A percentile compares a stretch with the other conserved stretches of the same genome.
These are phyloP conservation scores for Eristalis pertinax DNA, from an alignment of 2,888 invertebrate genomes.

Conservation along the genomic window DNA sequence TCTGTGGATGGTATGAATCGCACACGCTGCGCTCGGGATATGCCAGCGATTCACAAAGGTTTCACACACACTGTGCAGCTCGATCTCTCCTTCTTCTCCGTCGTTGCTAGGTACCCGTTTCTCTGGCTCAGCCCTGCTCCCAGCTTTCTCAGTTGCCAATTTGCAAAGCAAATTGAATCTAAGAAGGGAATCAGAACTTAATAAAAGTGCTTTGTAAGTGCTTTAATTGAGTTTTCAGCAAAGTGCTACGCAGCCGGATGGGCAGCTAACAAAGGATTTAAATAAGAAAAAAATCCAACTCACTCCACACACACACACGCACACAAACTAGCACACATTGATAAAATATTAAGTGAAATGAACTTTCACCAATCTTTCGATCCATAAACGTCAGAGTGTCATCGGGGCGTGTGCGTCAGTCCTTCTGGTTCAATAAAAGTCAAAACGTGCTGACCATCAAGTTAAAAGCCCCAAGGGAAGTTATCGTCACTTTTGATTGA, in stretches of 20 bases:
- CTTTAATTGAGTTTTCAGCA: slow-evolving; percentile 69
- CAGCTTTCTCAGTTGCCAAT: slow-evolving; percentile 50
- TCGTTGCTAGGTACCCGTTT: not conserved
- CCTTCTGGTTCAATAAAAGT: slow-evolving; percentile 58
- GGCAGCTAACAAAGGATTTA: slow-evolving; percentile 60
- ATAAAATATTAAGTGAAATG: slow-evolving; percentile 40
- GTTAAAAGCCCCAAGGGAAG: slow-evolving; percentile 45
- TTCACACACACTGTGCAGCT: not conserved
- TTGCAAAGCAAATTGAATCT: slow-evolving; percentile 70
- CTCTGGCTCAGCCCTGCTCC: slow-evolving; percentile 9
- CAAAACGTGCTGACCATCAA: slow-evolving; percentile 43
- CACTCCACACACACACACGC: not conserved
- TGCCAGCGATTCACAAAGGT: slow-evolving; percentile 28
- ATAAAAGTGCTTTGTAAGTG: slow-evolving; percentile 70
- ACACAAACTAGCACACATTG: not conserved
- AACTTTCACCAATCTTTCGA: slow-evolving; percentile 29
- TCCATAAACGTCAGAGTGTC: slow-evolving; percentile 36
- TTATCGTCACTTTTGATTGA: slow-evolving; percentile 51
- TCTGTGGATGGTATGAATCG: slow-evolving; percentile 61
- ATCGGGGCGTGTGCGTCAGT: slow-evolving; percentile 13
- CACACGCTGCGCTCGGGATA: slow-evolving; percentile 35
- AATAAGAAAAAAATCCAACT: slow-evolving; percentile 40
- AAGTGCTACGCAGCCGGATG: slow-evolving; percentile 49
- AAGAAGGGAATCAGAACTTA: slow-evolving; percentile 68
- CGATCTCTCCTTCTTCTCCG: not conserved